A percentile compares a stretch with the other conserved stretches of the same genome.
Conservation (phyloP, 2,113 vertebrate genomes). For the Calyptommatus sinebrachiatus region DNA sequence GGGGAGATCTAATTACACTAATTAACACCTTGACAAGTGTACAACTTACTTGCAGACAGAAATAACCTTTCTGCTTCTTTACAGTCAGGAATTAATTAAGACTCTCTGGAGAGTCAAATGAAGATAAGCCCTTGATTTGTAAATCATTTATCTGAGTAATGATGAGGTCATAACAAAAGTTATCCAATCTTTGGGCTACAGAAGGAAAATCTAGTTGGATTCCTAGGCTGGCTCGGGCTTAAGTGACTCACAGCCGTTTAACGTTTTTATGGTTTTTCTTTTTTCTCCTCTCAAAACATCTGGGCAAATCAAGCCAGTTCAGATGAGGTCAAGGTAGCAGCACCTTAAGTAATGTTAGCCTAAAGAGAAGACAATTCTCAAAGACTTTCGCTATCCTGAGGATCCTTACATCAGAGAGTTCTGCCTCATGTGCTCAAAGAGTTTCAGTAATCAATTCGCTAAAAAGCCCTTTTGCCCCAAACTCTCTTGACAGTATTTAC, state of each 20-base stretch:
- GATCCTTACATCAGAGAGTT: no score
- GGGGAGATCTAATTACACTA: slow-evolving; percentile 4
- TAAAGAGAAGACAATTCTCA: no score
- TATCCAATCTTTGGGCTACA: neutral
- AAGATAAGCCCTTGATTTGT: neutral
- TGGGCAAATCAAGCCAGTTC: no score
- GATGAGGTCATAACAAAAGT: neutral
- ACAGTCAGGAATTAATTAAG: neutral
- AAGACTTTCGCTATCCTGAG: no score
- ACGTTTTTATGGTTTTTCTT: no score
- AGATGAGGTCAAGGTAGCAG: no score
- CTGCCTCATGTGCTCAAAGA: no score
- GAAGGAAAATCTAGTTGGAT: neutral
- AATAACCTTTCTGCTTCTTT: neutral
- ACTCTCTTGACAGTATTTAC: no score
- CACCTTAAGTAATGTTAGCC: no score
- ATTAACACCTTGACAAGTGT: neutral
- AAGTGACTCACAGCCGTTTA: neutral
- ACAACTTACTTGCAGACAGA: neutral
- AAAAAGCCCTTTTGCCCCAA: no score
- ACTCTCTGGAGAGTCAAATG: neutral
- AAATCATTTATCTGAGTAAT: neutral
- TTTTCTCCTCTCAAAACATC: no score
- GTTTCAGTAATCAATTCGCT: no score
- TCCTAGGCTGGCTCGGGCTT: neutral